A percentile compares a stretch with the other conserved stretches of the same genome.
phyloP scores from a whole-genome alignment of 2,888 invertebrate species.

The Lacanobia wlatinum region DNA sequence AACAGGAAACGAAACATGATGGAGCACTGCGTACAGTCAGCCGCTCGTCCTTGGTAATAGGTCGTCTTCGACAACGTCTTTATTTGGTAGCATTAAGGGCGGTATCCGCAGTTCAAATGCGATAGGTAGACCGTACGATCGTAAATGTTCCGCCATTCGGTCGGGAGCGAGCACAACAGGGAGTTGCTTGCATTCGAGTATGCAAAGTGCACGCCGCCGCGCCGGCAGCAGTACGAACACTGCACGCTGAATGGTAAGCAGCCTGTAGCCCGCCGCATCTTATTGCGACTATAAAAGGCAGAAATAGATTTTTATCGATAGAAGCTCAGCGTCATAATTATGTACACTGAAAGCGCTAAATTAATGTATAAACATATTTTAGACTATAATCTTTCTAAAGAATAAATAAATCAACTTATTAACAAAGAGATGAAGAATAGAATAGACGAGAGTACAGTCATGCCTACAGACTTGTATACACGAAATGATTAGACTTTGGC shows the following conservation, averaged over 20 bases:
- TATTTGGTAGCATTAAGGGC: background rate
- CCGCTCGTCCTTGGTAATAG: background rate
- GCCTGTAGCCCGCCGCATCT: background rate
- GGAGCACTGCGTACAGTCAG: background rate
- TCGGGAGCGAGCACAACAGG: background rate
- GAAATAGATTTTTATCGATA: background rate
- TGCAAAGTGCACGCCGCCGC: too few species aligned
- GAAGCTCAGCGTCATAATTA: too few species aligned
- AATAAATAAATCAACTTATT: background rate
- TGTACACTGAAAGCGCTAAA: background rate
- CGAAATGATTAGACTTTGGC: background rate
- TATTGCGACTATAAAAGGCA: background rate
- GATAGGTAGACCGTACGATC: background rate
- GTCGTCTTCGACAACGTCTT: background rate
- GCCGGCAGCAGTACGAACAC: background rate
- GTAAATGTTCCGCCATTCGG: background rate
- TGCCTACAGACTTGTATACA: too few species aligned
- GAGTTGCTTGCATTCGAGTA: background rate
- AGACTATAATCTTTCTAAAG: background rate
- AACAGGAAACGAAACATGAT: conserved; percentile 43
- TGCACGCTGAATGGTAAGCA: background rate
- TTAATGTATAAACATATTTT: too few species aligned
- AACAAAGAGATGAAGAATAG: too few species aligned
- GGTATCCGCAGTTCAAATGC: background rate
- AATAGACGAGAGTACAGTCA: too few species aligned